Conservation (phyloP, 1,140 invertebrate genomes). For the silkworm (Bombyx mori) region DNA sequence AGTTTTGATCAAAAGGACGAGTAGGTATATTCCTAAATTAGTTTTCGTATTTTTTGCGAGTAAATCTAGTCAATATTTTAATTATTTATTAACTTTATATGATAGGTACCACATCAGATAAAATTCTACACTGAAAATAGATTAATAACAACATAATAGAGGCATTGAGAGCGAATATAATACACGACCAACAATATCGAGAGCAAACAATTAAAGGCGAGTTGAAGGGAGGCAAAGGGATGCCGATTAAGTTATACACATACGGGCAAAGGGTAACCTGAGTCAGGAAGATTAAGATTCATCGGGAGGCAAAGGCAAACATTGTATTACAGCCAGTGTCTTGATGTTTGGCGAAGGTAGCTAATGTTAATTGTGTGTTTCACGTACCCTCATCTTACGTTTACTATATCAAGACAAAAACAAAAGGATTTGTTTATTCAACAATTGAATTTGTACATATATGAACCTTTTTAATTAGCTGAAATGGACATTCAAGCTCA, state of each 20-base stretch:
- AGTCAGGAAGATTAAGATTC: constrained; percentile 69
- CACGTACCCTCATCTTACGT: background rate
- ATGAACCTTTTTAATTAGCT: too few species aligned
- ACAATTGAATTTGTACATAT: too few species aligned
- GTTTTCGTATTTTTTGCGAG: too few species aligned
- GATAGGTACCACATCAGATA: too few species aligned
- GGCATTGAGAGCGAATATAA: constrained; percentile 19
- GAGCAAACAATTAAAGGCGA: constrained; percentile 67
- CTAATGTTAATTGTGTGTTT: constrained; percentile 67
- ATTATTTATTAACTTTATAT: too few species aligned
- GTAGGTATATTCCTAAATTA: too few species aligned
- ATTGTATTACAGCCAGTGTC: constrained; percentile 64
- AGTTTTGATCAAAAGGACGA: too few species aligned
- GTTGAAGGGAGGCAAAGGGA: constrained; percentile 37
- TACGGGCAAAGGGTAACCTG: constrained; percentile 67
- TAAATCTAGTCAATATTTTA: too few species aligned
- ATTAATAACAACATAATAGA: background rate
- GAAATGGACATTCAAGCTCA: too few species aligned
- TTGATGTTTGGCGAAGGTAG: constrained; percentile 64
- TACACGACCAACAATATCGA: constrained; percentile 60
- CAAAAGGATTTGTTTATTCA: too few species aligned
- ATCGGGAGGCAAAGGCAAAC: constrained; percentile 63
- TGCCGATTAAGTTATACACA: constrained; percentile 67
- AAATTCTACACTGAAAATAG: too few species aligned
- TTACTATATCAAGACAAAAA: too few species aligned